A percentile compares a stretch with the other conserved stretches of the same genome.
Conservation (phyloP, 2,113 vertebrate species). For the Beaufortia kweichowensis region DNA sequence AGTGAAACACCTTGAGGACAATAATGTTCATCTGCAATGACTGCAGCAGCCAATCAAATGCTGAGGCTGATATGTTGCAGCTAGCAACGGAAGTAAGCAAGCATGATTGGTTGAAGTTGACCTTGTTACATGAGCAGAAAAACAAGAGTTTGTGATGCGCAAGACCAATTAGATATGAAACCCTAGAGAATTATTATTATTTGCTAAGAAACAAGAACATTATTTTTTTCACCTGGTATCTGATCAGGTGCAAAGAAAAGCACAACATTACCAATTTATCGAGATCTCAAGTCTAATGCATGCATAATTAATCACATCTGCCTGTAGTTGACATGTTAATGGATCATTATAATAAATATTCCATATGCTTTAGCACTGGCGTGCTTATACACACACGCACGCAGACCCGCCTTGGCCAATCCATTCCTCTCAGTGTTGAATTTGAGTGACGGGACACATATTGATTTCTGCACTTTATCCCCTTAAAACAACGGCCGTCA, state of each 20-base stretch:
- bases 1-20: too few species aligned
- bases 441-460: conserved; percentile 59
- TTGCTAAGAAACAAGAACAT: not conserved
- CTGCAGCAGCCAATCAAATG: not conserved
- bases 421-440: conserved; percentile 65
- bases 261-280: conserved; percentile 55
- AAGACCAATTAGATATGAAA: conserved; percentile 1
- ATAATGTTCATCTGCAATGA: conserved; percentile 26
- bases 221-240: conserved; percentile 40
- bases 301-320: conserved; percentile 77
- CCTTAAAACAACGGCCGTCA: conserved; percentile 65
- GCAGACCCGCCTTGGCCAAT: conserved; percentile 15
- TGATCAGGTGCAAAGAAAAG: conserved; percentile 63
- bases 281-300: conserved; percentile 67
- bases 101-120: too few species aligned
- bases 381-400: not conserved
- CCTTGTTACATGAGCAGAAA: too few species aligned
- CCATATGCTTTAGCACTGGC: conserved; percentile 68
- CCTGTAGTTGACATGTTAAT: conserved; percentile 74
- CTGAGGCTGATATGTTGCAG: not conserved
- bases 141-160: not conserved
- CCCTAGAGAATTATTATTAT: not conserved
- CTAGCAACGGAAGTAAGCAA: not conserved
- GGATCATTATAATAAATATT: conserved; percentile 78
- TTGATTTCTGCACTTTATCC: conserved; percentile 62